phyloP scores from a whole-genome alignment of 1,140 invertebrate species.

The Macrobrachium rosenbergii region DNA sequence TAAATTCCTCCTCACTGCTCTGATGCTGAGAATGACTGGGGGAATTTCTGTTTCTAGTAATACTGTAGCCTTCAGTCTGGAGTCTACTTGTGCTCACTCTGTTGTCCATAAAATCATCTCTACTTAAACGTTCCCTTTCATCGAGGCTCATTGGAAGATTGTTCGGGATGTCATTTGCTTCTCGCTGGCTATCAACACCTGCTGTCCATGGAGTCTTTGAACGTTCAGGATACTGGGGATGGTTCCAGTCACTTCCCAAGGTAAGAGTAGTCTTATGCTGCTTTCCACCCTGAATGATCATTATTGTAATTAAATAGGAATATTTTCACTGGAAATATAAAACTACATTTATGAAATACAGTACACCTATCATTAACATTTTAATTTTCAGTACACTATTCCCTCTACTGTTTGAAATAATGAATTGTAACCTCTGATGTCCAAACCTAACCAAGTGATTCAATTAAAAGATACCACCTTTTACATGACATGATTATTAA shows the following conservation, averaged over 20 bases:
- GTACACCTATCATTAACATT: too few relatives aligned
- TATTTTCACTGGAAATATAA: too few relatives aligned
- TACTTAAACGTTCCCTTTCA: constrained; percentile 34
- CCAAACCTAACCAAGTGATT: too few relatives aligned
- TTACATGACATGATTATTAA: too few relatives aligned
- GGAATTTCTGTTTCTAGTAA: not conserved
- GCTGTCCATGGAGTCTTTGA: not conserved
- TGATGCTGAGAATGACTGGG: not conserved
- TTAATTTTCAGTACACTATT: too few relatives aligned
- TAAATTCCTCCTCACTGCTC: constrained; percentile 40
- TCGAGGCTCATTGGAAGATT: constrained; percentile 39
- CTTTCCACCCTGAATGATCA: not conserved
- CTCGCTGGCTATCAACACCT: constrained; percentile 7
- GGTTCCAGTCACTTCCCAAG: not conserved
- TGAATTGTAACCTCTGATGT: too few relatives aligned
- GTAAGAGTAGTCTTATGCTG: not conserved
- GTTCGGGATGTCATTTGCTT: constrained; percentile 54
- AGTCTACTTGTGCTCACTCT: not conserved
- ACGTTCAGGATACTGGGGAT: constrained; percentile 6
- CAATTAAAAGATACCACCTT: too few relatives aligned
- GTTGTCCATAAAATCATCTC: constrained; percentile 39
- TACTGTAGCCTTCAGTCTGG: not conserved
- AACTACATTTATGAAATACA: too few relatives aligned
- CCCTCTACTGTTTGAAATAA: too few relatives aligned
- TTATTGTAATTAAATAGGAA: too few relatives aligned